Evolutionary conservation across 1,140 invertebrate genomes (phyloP).

Genomic region (Diorhabda sublineata): DNA sequence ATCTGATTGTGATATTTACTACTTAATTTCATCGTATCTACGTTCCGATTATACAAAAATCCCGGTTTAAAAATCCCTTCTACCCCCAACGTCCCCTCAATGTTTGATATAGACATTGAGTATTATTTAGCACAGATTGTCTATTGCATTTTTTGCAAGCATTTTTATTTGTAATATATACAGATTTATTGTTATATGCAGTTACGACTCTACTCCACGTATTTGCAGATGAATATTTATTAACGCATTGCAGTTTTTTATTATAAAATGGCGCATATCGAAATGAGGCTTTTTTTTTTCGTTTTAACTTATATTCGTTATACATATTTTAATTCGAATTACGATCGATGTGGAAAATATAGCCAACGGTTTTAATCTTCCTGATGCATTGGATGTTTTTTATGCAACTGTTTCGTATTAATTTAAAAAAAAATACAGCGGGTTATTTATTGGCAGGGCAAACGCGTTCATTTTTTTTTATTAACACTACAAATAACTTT

Average conservation of each 20-base stretch:
- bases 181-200: conserved; percentile 38
- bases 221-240: conserved; percentile 38
- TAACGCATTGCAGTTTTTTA: conserved; percentile 31
- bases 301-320: conserved; percentile 19
- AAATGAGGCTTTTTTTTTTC: conserved; percentile 28
- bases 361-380: conserved; percentile 16
- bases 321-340: conserved; percentile 18
- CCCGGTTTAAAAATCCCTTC: too few relatives aligned
- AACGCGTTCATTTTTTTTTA: background rate
- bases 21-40: too few relatives aligned
- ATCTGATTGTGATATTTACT: too few relatives aligned
- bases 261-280: conserved; percentile 36
- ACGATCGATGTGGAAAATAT: conserved; percentile 17
- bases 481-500: background rate
- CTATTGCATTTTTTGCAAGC: conserved; percentile 22
- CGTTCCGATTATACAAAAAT: too few relatives aligned
- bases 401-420: conserved; percentile 10
- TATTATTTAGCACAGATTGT: background rate
- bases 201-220: conserved; percentile 32
- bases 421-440: background rate
- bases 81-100: too few relatives aligned
- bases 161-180: conserved; percentile 35
- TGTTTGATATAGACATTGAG: too few relatives aligned
- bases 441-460: background rate
- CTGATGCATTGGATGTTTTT: conserved; percentile 11